These are phyloP conservation scores for Cottoperca gobio DNA, from an alignment of 2,797 vertebrate species.

Conservation along the genomic window DNA sequence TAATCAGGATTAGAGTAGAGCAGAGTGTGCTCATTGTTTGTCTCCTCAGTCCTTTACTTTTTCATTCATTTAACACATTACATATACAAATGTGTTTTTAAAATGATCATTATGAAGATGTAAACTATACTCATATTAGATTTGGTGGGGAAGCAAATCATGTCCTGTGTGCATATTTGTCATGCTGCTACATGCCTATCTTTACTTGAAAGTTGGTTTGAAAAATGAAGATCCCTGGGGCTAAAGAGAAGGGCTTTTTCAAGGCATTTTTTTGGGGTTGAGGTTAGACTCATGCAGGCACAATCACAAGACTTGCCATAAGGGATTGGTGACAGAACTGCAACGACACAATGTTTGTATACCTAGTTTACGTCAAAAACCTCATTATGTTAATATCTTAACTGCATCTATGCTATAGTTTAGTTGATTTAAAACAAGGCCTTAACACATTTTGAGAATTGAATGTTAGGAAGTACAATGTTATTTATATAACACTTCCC, in stretches of 20 bases:
- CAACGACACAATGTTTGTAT: conserved; percentile 21
- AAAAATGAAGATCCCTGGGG: conserved; percentile 76
- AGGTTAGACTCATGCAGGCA: conserved; percentile 54
- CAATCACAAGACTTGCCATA: conserved; percentile 41
- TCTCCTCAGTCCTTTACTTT: conserved; percentile 24
- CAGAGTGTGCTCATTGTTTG: conserved; percentile 25
- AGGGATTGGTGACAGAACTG: conserved; percentile 22
- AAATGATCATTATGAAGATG: conserved; percentile 24
- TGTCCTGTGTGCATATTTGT: conserved; percentile 85
- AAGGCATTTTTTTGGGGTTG: conserved; percentile 35
- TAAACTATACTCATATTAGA: conserved; percentile 56
- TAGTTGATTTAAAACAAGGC: neutral
- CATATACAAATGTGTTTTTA: conserved; percentile 8
- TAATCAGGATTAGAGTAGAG: conserved; percentile 70
- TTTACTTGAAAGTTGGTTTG: conserved; percentile 73
- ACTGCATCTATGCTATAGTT: neutral
- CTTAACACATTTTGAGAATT: neutral
- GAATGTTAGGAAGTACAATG: neutral
- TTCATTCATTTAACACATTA: neutral
- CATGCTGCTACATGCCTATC: conserved; percentile 86
- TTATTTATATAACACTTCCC: neutral
- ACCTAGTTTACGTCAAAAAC: neutral
- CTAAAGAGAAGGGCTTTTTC: conserved; percentile 69
- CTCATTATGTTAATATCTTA: neutral
- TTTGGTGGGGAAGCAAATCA: conserved; percentile 69